These are phyloP conservation scores for Syrphus vitripennis DNA, from an alignment of 2,888 invertebrate genomes.

Conservation along the genomic window DNA sequence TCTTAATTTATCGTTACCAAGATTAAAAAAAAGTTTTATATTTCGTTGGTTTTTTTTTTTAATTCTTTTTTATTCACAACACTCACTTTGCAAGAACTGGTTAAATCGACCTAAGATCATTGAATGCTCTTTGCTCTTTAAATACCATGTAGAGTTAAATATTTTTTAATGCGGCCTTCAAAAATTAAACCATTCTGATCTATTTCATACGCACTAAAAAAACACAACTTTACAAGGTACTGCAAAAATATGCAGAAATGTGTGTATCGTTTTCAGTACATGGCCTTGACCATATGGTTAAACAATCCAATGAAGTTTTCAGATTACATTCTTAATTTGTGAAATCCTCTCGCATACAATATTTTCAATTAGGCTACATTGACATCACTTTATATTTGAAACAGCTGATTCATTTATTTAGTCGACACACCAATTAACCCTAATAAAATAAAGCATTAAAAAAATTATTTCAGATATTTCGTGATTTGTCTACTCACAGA, in stretches of 20 bases:
- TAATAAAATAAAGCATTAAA: not conserved
- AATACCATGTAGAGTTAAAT: too few species aligned
- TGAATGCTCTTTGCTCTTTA: too few species aligned
- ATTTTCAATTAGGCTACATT: not conserved
- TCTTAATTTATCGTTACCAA: too few species aligned
- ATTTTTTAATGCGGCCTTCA: too few species aligned
- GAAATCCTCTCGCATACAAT: not conserved
- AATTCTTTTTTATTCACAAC: not conserved
- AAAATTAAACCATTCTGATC: too few species aligned
- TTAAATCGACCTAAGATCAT: not conserved
- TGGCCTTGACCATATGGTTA: too few species aligned
- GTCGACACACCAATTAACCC: not conserved
- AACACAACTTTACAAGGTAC: too few species aligned
- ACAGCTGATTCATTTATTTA: not conserved
- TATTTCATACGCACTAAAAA: too few species aligned
- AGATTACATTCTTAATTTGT: not conserved
- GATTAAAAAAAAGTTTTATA: too few species aligned
- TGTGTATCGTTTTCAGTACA: too few species aligned
- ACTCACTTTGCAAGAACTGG: not conserved
- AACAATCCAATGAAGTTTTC: not conserved
- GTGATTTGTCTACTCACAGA: not conserved
- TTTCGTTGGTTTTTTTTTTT: not conserved
- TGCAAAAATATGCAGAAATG: too few species aligned
- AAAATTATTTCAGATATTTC: not conserved
- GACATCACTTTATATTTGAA: not conserved